Conservation (phyloP, 2,797 vertebrate species). For the Peromyscus attwateri region DNA sequence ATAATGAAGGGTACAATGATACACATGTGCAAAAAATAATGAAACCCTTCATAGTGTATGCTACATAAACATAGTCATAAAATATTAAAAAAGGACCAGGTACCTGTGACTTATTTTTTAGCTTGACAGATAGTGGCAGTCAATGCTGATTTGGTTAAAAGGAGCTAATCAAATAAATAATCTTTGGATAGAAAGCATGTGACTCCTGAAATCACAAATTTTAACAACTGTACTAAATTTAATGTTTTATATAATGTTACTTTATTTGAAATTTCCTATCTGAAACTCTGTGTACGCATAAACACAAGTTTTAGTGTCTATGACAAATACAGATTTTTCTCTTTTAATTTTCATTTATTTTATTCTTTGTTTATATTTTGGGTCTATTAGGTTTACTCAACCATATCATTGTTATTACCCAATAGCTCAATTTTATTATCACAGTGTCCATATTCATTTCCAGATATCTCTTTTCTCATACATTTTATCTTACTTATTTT, state of each 20-base stretch:
- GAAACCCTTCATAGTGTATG: no score
- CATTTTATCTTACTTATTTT: background rate
- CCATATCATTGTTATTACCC: background rate
- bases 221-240: background rate
- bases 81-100: background rate
- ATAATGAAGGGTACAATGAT: background rate
- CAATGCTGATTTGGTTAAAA: background rate
- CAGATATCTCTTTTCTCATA: background rate
- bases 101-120: background rate
- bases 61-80: background rate
- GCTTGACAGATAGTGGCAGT: background rate
- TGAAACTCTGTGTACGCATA: background rate
- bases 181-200: background rate
- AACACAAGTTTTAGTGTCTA: background rate
- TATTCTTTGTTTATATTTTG: constrained; percentile 5
- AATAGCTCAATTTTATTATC: background rate
- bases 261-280: background rate
- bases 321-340: background rate
- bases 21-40: background rate
- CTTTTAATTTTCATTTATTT: background rate
- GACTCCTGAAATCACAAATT: constrained; percentile 14
- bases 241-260: background rate
- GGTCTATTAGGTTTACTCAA: background rate
- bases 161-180: background rate
- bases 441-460: background rate